A percentile compares a stretch with the other conserved stretches of the same genome.
Conservation (phyloP, 2,113 vertebrate genomes). For the Oncorhynchus gorbuscha region DNA sequence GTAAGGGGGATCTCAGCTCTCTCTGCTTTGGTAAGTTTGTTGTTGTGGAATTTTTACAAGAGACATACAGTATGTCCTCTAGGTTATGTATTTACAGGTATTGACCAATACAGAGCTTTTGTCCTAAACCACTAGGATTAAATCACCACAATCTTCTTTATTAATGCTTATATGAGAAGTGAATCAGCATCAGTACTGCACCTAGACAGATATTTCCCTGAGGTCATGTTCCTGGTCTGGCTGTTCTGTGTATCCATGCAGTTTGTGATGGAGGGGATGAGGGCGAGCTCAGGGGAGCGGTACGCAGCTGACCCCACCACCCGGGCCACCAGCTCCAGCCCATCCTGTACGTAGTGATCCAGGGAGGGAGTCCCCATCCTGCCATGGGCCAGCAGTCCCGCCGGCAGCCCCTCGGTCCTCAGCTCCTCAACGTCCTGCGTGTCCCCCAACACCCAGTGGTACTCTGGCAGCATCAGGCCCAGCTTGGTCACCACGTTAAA, state of each 20-base stretch:
- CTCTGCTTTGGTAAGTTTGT: too few species aligned
- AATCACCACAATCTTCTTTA: too few species aligned
- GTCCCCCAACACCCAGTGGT: slow-evolving; percentile 94
- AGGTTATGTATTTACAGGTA: too few species aligned
- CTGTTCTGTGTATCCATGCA: slow-evolving; percentile 82
- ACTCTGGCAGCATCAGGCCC: slow-evolving; percentile 77
- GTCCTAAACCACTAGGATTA: too few species aligned
- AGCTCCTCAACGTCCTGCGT: slow-evolving; percentile 92
- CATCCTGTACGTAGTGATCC: slow-evolving; percentile 92
- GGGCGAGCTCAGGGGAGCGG: slow-evolving; percentile 84
- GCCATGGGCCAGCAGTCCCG: slow-evolving; percentile 91
- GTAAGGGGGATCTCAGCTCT: too few species aligned
- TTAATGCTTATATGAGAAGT: too few species aligned
- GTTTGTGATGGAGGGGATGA: slow-evolving; percentile 91
- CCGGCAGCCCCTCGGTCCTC: slow-evolving; percentile 88
- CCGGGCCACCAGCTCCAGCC: slow-evolving; percentile 87
- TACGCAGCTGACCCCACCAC: slow-evolving; percentile 87
- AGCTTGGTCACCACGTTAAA: slow-evolving; percentile 79
- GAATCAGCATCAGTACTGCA: slow-evolving; percentile 48
- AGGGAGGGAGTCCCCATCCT: slow-evolving; percentile 82
- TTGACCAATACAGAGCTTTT: too few species aligned
- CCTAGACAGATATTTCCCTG: slow-evolving; percentile 93
- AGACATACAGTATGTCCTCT: too few species aligned
- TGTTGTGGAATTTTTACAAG: too few species aligned
- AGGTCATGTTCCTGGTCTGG: slow-evolving; percentile 78